Conservation (phyloP, 2,888 invertebrate genomes). For the Polylopha cassiicola region DNA sequence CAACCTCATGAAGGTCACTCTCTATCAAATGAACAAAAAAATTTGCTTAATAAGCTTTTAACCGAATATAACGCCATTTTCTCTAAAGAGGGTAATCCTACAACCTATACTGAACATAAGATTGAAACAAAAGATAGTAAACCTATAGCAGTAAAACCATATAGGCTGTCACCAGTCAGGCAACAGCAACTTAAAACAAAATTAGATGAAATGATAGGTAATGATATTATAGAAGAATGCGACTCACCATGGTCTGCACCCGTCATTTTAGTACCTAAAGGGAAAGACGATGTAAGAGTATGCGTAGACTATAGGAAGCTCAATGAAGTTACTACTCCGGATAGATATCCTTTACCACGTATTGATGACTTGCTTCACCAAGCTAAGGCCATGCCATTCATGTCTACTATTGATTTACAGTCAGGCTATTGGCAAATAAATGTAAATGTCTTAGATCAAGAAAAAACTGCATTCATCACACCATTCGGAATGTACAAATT, state of each 20-base stretch:
- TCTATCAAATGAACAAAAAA: too few species aligned
- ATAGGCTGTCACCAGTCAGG: too few species aligned
- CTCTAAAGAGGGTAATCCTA: too few species aligned
- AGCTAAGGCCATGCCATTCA: constrained; percentile 31
- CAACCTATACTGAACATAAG: too few species aligned
- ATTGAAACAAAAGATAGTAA: too few species aligned
- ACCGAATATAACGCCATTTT: too few species aligned
- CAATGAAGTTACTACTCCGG: constrained; percentile 28
- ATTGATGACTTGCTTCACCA: constrained; percentile 42
- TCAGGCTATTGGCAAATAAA: constrained; percentile 34
- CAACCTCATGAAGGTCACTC: too few species aligned
- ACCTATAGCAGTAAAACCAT: too few species aligned
- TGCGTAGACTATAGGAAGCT: constrained; percentile 41
- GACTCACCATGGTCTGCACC: constrained; percentile 44
- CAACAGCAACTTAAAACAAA: too few species aligned
- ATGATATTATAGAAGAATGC: too few species aligned
- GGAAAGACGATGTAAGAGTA: constrained; percentile 31
- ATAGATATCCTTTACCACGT: constrained; percentile 44
- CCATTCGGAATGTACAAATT: constrained; percentile 38
- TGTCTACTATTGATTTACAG: constrained; percentile 31
- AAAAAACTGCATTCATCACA: constrained; percentile 39
- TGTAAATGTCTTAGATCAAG: constrained; percentile 30
- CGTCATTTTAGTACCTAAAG: constrained; percentile 42
- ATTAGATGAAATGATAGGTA: too few species aligned
- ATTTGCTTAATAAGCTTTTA: too few species aligned